phyloP scores from a whole-genome alignment of 2,113 vertebrate genomes.

The Istiophorus platypterus region DNA sequence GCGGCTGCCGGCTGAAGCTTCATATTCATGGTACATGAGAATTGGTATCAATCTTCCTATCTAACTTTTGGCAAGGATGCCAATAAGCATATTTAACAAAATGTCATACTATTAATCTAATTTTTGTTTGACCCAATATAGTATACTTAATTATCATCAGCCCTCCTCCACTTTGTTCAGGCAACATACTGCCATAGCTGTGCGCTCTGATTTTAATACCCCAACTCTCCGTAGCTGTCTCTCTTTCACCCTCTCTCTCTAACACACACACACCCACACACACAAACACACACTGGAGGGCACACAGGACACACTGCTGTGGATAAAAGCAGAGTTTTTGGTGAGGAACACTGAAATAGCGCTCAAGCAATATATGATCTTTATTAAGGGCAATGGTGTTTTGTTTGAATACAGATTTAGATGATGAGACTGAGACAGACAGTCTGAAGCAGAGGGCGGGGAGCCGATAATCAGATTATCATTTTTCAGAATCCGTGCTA shows the following conservation, averaged over 20 bases:
- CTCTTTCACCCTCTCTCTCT: background rate
- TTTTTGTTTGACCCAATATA: background rate
- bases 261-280: slow-evolving; percentile 21
- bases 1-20: background rate
- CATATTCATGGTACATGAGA: background rate
- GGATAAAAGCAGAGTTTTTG: slow-evolving; percentile 50
- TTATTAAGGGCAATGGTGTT: slow-evolving; percentile 64
- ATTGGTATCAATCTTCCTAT: too few relatives aligned
- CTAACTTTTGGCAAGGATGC: too few relatives aligned
- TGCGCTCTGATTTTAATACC: slow-evolving; percentile 18
- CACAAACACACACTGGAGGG: too few relatives aligned
- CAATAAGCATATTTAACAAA: too few relatives aligned
- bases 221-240: background rate
- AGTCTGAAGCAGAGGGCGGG: slow-evolving; percentile 31
- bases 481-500: slow-evolving; percentile 57
- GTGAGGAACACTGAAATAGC: slow-evolving; percentile 51
- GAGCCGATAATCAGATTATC: slow-evolving; percentile 70
- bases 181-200: background rate
- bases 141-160: background rate
- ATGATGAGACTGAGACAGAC: slow-evolving; percentile 48
- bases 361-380: slow-evolving; percentile 49
- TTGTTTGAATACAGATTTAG: slow-evolving; percentile 66
- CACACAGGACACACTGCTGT: background rate
- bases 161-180: background rate
- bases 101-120: too few relatives aligned